Base-by-base conservation (phyloP, 2,113 vertebrate species). In the Phyllopteryx taeniolatus region DNA sequence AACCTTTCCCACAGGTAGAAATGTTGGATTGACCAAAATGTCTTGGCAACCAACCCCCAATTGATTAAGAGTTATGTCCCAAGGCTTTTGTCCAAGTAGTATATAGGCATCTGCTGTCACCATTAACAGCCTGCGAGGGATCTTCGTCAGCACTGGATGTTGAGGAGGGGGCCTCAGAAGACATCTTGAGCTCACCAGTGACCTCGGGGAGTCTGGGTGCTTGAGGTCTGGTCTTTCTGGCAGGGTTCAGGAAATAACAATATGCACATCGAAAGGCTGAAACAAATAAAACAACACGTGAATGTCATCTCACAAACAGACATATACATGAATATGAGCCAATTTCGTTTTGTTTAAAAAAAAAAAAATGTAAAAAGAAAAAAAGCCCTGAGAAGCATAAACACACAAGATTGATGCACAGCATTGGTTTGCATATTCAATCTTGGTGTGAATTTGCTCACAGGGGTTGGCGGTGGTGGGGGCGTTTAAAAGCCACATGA, bases 211-310 rank as follows among this genome's bases (percentile, higher is more conserved):
- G 94, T 68, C 93, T 90, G 63, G 97, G 96, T 65, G 96, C 96
- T 81, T 94, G 97, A 35, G 97, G 96, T 75, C 96, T 93, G 4
- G 93, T 98, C 93, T 95, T 98, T 86, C 95, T 94, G 68, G 98
- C 97, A 86, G 98, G 98, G 91, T 99, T 99, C 90, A 98, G 90
- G 90, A 98, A 96, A 91, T 94, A 99, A 91, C 98, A 99, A 90
- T 99, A 99, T 43, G 96, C 97, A 88, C 98, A 99, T 76, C 98
- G 93, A 91, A 98, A 99, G 51, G 98, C 98, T 99, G 88, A 60
- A 89, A 59, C 76, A 47, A 46, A 66, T 77, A 76, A 78, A 78
- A 46, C 11, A n/a, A 54, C 33, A 27, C 35, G 62, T 84, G 80
- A 68, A 78, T 72, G 67, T 77, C 75, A 79, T 57, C 61, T 20